Conservation (phyloP, 2,797 vertebrate species). For the Lutra lutra region DNA sequence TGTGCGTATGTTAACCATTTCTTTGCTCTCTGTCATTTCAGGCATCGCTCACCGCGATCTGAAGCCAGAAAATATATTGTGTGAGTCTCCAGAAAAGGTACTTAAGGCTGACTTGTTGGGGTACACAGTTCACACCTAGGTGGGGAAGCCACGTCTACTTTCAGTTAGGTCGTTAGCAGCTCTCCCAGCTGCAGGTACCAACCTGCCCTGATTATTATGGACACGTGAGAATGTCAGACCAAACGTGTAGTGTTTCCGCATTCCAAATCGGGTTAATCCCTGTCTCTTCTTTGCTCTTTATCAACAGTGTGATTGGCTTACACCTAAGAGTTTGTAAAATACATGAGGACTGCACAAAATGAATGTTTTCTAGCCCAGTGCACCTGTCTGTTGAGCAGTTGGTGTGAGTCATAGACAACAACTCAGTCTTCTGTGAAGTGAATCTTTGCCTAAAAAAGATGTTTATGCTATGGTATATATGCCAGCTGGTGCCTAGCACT, state of each 20-base stretch:
- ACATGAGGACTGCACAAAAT: neutral
- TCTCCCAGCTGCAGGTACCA: neutral
- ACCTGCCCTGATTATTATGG: neutral
- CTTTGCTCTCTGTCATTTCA: slow-evolving; percentile 81
- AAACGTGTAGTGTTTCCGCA: neutral
- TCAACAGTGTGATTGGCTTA: slow-evolving; percentile 1
- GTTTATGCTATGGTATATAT: neutral
- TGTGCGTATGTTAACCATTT: slow-evolving; percentile 73
- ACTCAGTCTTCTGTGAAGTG: neutral
- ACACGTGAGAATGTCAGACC: neutral
- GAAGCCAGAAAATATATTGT: slow-evolving; percentile 98
- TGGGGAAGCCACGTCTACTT: neutral
- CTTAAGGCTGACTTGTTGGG: neutral
- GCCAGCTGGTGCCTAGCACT: neutral
- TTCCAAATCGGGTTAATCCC: neutral
- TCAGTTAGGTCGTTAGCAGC: neutral
- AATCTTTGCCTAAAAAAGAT: slow-evolving; percentile 20
- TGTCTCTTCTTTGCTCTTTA: slow-evolving; percentile 17
- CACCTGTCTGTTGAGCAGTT: neutral
- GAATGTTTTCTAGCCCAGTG: slow-evolving; percentile 35
- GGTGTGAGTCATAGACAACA: slow-evolving; percentile 7
- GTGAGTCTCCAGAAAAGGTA: slow-evolving; percentile 95
- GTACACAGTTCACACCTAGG: neutral
- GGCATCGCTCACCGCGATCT: slow-evolving; percentile 98
- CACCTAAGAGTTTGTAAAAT: slow-evolving; percentile 39